Evolutionary conservation across 2,113 vertebrate species (phyloP).

Genomic region (Typhlomys cinereus): DNA sequence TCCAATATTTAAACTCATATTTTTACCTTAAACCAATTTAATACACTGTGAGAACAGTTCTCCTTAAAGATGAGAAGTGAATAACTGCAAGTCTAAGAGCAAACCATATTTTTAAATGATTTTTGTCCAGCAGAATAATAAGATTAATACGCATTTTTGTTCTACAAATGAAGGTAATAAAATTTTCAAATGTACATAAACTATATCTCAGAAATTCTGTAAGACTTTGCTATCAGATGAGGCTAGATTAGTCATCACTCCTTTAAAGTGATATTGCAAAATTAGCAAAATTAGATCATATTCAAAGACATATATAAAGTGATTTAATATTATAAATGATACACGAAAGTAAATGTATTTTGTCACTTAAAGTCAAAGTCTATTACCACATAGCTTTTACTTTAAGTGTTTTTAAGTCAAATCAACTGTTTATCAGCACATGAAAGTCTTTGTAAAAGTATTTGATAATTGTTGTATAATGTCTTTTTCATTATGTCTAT

Average conservation of each 20-base stretch:
- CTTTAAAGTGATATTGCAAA: background rate
- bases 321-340: background rate
- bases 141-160: background rate
- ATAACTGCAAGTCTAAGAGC: background rate
- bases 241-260: background rate
- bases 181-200: background rate
- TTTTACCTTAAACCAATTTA: background rate
- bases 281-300: background rate
- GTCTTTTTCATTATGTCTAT: background rate
- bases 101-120: background rate
- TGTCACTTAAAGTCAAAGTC: background rate
- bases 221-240: background rate
- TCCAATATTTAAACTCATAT: no score
- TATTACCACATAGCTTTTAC: background rate
- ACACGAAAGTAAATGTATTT: background rate
- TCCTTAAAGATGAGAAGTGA: background rate
- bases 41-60: background rate
- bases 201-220: conserved; percentile 10
- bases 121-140: background rate
- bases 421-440: conserved; percentile 4
- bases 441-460: background rate
- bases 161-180: background rate
- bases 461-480: conserved; percentile 4
- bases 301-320: background rate
- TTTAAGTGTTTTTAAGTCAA: background rate